A percentile compares a stretch with the other conserved stretches of the same genome.
Evolutionary conservation across 2,113 vertebrate genomes (phyloP).

Genomic region (Nannospalax galili): DNA sequence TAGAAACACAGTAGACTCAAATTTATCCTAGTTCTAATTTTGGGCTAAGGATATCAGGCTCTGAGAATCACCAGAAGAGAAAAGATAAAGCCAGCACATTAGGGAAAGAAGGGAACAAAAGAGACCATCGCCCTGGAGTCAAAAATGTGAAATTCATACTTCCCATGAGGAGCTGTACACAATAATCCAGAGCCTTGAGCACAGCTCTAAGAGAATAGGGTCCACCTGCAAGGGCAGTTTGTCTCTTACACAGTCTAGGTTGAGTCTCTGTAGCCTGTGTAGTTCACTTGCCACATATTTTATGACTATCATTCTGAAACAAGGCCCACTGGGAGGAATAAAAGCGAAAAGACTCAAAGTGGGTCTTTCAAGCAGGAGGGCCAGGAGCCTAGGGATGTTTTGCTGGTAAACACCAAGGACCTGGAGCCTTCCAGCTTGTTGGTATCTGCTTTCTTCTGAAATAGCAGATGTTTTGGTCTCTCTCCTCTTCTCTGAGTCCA

Average conservation of each 20-base stretch:
- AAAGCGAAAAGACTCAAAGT: background rate
- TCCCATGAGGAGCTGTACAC: background rate
- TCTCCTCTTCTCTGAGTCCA: constrained; percentile 43
- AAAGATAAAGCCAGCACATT: background rate
- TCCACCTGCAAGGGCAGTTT: background rate
- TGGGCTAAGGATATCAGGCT: background rate
- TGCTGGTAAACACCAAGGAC: background rate
- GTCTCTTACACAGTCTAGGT: background rate
- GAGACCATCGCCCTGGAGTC: background rate
- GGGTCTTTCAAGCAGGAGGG: constrained; percentile 3
- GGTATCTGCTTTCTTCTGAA: background rate
- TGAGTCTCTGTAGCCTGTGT: background rate
- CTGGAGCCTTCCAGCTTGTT: constrained; percentile 8
- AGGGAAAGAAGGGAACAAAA: background rate
- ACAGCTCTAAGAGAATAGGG: background rate
- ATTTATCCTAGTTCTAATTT: constrained; percentile 10
- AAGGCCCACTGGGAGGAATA: background rate
- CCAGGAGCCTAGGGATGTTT: background rate
- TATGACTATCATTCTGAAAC: background rate
- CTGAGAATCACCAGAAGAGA: background rate
- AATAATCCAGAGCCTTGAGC: background rate
- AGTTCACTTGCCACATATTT: constrained; percentile 9
- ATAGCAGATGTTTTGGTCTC: constrained; percentile 48
- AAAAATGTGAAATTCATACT: background rate
- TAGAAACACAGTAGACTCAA: background rate